Base-by-base conservation (phyloP, 2,888 invertebrate genomes). In the Syrista parreyssii region DNA sequence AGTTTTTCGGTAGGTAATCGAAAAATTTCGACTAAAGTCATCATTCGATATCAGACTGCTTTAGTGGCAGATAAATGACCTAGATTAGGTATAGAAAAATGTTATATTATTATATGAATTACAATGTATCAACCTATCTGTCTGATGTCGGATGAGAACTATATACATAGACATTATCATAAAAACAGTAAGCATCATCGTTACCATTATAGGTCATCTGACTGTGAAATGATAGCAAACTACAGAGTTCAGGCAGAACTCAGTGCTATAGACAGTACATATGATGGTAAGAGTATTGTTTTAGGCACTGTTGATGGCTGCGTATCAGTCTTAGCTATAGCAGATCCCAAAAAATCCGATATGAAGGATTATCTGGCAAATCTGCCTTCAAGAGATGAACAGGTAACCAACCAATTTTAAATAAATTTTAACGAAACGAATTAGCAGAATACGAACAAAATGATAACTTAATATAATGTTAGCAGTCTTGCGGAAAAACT, bases 281-380 rank as follows among this genome's bases (percentile, higher is more conserved):
- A 95, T 75, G 97, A 97, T 82, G 98, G 98, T 0, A 95, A 94
- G 83, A 95, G 96, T 32, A 93, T 98, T 68, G 97, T 98, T 1
- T 93, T 98, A 75, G 98, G 98, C 0, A 98, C 98, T 0, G 96
- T 98, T 1, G 98, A 99, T 88, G 98, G 98, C 9, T 98, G 98
- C 89, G 94, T 98, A 77, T 97, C 98, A 0, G 96, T 98, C n/a
- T 92, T 98, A 78, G 96, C 97, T 30, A 94, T 96, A 81, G 95
- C 94, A 0, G 97, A 97, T 92, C 94, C 95, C 0, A 92, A 92
- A 12, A 95, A 95, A 85, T 92, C 93, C 34, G 94, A 94, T 86
- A 94, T 95, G 92, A 92, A 92, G 81, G 93, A 94, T 71, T 95
- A 94, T 89, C 91, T 96, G 33, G 92, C 92, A 75, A 92, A 93